Evolutionary conservation across 2,888 invertebrate species (phyloP).

Genomic region (Lithophane semibrunnea): DNA sequence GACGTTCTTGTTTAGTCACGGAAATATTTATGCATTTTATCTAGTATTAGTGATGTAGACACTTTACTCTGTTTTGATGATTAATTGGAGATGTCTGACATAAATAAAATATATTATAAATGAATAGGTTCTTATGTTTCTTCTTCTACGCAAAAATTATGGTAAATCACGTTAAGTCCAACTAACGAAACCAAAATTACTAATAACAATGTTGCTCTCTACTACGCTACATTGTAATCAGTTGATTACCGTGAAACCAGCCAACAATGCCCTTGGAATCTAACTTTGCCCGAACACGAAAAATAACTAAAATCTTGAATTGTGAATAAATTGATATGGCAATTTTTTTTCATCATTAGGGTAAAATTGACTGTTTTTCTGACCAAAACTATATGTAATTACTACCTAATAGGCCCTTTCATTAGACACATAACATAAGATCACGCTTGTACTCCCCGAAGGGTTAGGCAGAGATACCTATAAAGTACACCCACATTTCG

Average conservation of each 20-base stretch:
- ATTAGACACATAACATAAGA: neutral
- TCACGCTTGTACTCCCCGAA: neutral
- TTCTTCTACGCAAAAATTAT: neutral
- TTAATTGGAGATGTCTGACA: slow-evolving; percentile 15
- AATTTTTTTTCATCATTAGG: no score
- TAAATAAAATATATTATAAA: neutral
- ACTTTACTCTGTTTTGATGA: slow-evolving; percentile 21
- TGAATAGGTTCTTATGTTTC: neutral
- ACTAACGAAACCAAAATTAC: neutral
- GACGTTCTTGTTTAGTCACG: slow-evolving; percentile 51
- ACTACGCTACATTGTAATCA: no score
- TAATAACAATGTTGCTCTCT: neutral
- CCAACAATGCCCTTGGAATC: no score
- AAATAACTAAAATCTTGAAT: no score
- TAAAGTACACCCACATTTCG: neutral
- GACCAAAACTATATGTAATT: neutral
- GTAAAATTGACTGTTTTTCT: no score
- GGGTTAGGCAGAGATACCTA: neutral
- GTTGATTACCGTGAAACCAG: no score
- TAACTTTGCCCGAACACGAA: no score
- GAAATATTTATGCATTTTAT: slow-evolving; percentile 17
- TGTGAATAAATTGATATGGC: no score
- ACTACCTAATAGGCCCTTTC: neutral
- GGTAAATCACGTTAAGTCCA: neutral
- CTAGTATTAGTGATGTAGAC: slow-evolving; percentile 6